These are phyloP conservation scores for Poeciliopsis retropinna DNA, from an alignment of 2,113 vertebrate genomes.

Conservation along the genomic window DNA sequence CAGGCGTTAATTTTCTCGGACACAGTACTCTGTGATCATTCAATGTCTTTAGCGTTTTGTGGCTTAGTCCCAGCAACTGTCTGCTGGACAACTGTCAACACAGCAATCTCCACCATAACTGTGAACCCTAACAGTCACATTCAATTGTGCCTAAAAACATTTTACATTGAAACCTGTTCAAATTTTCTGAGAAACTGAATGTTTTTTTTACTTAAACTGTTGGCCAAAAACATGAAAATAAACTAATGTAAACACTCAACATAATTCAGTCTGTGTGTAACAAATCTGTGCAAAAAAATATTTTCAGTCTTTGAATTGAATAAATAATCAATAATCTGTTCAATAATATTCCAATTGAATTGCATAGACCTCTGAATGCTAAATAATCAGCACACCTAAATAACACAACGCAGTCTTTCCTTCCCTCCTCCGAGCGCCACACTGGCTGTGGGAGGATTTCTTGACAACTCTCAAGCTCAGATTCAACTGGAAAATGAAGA, in stretches of 20 bases:
- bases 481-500: conserved; percentile 73
- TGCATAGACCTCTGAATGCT: too few species aligned
- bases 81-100: background rate
- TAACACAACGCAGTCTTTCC: too few species aligned
- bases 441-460: conserved; percentile 52
- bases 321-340: too few species aligned
- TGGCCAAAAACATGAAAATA: background rate
- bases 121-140: background rate
- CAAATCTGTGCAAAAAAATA: too few species aligned
- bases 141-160: background rate
- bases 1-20: background rate
- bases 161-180: background rate
- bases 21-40: background rate
- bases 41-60: background rate
- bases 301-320: too few species aligned
- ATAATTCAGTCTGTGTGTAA: too few species aligned
- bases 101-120: background rate
- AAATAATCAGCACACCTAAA: too few species aligned
- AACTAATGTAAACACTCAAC: too few species aligned
- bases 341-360: too few species aligned
- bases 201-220: background rate
- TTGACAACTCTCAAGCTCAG: conserved; percentile 68
- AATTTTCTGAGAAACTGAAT: background rate
- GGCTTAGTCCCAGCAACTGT: background rate
- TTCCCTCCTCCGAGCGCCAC: too few species aligned